phyloP scores from a whole-genome alignment of 2,113 vertebrate genomes.

The Anolis sagrei region DNA sequence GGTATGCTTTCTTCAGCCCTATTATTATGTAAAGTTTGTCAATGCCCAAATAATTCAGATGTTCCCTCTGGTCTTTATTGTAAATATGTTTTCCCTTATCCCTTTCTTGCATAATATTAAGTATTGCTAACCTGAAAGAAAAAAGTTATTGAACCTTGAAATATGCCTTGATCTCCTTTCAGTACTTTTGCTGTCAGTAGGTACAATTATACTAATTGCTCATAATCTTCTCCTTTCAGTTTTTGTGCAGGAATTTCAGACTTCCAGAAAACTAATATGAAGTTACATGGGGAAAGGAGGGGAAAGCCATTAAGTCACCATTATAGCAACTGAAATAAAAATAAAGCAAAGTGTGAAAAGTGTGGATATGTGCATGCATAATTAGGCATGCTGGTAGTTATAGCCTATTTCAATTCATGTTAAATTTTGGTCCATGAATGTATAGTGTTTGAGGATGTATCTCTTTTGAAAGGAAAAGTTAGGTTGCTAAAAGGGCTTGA shows the following conservation, averaged over 20 bases:
- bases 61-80: slow-evolving; percentile 7
- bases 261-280: slow-evolving; percentile 54
- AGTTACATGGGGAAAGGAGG: slow-evolving; percentile 54
- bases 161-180: slow-evolving; percentile 50
- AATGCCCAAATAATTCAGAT: not conserved
- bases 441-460: too few relatives aligned
- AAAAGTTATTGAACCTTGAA: slow-evolving; percentile 33
- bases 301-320: slow-evolving; percentile 23
- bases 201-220: slow-evolving; percentile 55
- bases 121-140: slow-evolving; percentile 40
- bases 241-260: slow-evolving; percentile 53
- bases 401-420: slow-evolving; percentile 29
- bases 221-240: slow-evolving; percentile 53
- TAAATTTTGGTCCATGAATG: not conserved
- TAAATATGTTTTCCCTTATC: not conserved
- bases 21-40: not conserved
- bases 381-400: not conserved
- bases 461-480: too few relatives aligned
- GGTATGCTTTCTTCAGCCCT: not conserved
- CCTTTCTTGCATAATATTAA: slow-evolving; percentile 35
- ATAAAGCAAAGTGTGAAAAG: not conserved
- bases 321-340: not conserved
- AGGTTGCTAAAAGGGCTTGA: not conserved
- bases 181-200: slow-evolving; percentile 32
- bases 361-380: not conserved